These are phyloP conservation scores for Gallinago nigripennis DNA, from an alignment of 2,797 vertebrate species.

Conservation along the genomic window DNA sequence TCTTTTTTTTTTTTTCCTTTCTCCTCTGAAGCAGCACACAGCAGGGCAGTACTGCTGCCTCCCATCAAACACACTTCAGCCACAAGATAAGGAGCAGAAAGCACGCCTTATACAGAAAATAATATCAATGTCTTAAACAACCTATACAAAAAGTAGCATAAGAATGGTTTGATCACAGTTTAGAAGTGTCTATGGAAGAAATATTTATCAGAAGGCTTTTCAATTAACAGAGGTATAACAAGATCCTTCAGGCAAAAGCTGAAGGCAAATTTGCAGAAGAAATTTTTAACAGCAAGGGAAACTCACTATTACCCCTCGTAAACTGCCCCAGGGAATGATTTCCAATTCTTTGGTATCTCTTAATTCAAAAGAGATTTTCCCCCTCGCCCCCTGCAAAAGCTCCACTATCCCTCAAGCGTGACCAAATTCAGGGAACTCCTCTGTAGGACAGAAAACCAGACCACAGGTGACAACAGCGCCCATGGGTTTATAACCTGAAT, in stretches of 20 bases:
- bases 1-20: neutral
- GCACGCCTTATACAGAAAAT: rapidly evolving
- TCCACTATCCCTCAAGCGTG: neutral
- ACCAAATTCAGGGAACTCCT: neutral
- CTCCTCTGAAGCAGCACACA: neutral
- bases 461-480: neutral
- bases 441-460: neutral
- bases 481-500: neutral
- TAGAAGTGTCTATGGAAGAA: neutral
- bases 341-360: neutral
- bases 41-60: neutral
- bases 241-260: neutral
- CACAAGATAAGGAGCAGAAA: neutral
- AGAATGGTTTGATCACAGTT: neutral
- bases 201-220: neutral
- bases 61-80: neutral
- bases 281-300: constrained; percentile 4
- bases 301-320: neutral
- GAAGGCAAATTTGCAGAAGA: neutral
- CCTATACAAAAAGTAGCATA: neutral
- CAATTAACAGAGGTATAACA: neutral
- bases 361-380: neutral
- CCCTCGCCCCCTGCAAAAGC: rapidly evolving
- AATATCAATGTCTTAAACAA: neutral
- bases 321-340: neutral